These are phyloP conservation scores for Notocelia uddmanniana DNA, from an alignment of 2,888 invertebrate genomes.

Conservation along the genomic window DNA sequence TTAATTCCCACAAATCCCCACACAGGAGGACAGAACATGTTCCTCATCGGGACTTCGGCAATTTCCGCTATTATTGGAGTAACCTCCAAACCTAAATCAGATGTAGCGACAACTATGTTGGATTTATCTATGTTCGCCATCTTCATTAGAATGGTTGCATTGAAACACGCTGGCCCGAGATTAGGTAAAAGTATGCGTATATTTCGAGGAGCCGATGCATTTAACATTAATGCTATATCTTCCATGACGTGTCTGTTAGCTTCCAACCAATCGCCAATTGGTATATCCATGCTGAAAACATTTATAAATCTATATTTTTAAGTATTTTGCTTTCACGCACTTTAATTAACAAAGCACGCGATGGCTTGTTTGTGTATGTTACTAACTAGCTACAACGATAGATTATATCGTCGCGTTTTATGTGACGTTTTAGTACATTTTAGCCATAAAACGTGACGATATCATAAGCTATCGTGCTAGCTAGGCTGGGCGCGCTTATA, in stretches of 20 bases:
- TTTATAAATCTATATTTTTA: no score
- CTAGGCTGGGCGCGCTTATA: no score
- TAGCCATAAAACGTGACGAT: no score
- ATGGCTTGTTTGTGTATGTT: no score
- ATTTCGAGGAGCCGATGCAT: conserved; percentile 75
- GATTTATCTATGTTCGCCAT: conserved; percentile 67
- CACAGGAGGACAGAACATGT: conserved; percentile 87
- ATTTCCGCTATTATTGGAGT: conserved; percentile 72
- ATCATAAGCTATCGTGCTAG: no score
- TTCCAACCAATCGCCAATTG: conserved; percentile 74
- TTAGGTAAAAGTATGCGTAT: conserved; percentile 84
- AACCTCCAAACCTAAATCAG: conserved; percentile 83
- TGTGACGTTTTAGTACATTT: no score
- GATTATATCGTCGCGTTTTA: no score
- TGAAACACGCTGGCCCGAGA: conserved; percentile 85
- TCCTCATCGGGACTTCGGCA: conserved; percentile 74
- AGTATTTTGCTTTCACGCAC: background rate
- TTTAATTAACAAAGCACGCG: no score
- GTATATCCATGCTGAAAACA: conserved; percentile 60
- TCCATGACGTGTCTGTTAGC: conserved; percentile 70
- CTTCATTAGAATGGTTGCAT: conserved; percentile 81
- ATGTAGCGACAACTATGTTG: conserved; percentile 85
- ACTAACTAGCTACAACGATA: no score
- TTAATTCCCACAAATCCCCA: conserved; percentile 88
- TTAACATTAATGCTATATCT: conserved; percentile 78